A percentile compares a stretch with the other conserved stretches of the same genome.
Conservation (phyloP, 2,797 vertebrate species). For the Myiotriccus ornatus region DNA sequence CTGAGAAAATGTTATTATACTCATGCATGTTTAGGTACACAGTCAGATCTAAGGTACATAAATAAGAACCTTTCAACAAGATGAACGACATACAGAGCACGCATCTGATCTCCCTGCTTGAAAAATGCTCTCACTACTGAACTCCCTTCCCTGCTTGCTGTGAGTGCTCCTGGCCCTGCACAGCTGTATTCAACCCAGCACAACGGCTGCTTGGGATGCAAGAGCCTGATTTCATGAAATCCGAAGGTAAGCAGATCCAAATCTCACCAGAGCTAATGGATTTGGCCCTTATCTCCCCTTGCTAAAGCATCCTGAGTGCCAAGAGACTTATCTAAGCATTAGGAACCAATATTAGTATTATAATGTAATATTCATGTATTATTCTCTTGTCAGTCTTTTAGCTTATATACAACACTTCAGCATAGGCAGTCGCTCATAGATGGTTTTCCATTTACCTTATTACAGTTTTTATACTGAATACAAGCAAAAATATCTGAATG, state of each 20-base stretch:
- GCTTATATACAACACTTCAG: background rate
- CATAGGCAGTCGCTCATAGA: background rate
- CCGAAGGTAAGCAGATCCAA: conserved; percentile 55
- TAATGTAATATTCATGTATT: conserved; percentile 33
- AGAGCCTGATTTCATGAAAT: background rate
- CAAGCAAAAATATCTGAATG: background rate
- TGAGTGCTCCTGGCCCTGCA: accelerated
- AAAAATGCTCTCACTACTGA: background rate
- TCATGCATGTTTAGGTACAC: background rate
- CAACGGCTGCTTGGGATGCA: background rate
- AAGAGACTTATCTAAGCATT: conserved; percentile 47
- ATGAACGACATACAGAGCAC: background rate
- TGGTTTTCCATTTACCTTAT: background rate
- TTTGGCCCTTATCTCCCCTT: conserved; percentile 50
- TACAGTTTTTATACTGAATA: background rate
- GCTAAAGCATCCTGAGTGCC: conserved; percentile 14
- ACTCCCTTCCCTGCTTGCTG: background rate
- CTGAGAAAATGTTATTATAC: background rate
- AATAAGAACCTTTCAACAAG: conserved; percentile 29
- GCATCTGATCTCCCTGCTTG: background rate
- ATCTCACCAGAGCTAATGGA: conserved; percentile 53
- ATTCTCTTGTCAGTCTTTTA: conserved; percentile 25
- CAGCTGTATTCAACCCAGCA: background rate
- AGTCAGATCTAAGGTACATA: background rate
- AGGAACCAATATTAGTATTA: conserved; percentile 47